Base-by-base conservation (phyloP, 2,797 vertebrate genomes). In the Vireo griseus region DNA sequence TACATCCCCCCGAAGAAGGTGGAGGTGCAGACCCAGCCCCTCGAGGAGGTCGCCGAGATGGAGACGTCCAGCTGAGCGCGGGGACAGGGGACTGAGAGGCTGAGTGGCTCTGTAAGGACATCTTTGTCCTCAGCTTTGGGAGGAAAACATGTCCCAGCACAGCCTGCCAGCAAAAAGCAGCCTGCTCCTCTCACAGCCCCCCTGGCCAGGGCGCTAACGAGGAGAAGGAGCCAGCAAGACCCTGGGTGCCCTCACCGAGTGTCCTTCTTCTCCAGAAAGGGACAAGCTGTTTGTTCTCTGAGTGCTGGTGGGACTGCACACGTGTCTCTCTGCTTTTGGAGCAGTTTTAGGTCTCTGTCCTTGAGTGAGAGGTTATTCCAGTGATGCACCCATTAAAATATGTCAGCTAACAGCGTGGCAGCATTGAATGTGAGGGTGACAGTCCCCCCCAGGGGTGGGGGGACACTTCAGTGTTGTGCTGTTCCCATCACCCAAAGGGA, bases 11-110 rank as follows among this genome's bases (percentile, higher is more conserved):
- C 98, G 0, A 98, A 98, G 94, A 95, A 91, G 9, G 94, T 99
- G 54, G 98, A 99, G 44, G 98, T 99, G 84, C 98, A 98, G 85
- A 99, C 98, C 1, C 99, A 99, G 90, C 96, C 97, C 2, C 66
- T 98, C 1, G 98, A 99, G n/a, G 96, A 95, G 12, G 54, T 11
- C 21, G 2, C 35, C 0, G 98, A 99, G 80, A 97, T 96, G 96
- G 97, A 98, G 66, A 95, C 87, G 0, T 93, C 96, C n/a, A 20
- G 92, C 65, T 98, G 97, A 98, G 57, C 5, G 0, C 74, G 4
- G 57, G 47, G 33, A 40, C 45, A 2, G 26, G 5, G 35, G 28
- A 48, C 82, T 9, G 44, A 72, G 21, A 47, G 90, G 13, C 73
- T 10, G 6, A 51, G 31, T 4, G 33, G 67, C 62, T 77, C 67